Evolutionary conservation across 2,888 invertebrate species (phyloP).

Genomic region (Heliconius sara): DNA sequence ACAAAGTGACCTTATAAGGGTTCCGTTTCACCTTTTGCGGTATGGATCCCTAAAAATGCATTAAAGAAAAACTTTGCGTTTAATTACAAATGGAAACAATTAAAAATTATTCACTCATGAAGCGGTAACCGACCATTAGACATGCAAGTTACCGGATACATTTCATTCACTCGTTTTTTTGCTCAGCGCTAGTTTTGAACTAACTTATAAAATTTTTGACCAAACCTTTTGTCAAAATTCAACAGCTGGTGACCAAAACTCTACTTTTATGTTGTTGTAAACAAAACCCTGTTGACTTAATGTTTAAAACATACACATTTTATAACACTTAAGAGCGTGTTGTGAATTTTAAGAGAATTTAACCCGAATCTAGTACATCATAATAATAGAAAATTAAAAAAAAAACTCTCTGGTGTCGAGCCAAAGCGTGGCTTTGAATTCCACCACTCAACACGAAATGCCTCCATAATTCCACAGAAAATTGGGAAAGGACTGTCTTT

Average conservation of each 20-base stretch:
- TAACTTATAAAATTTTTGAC: constrained; percentile 47
- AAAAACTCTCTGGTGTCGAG: not conserved
- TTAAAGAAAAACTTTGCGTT: no score
- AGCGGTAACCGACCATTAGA: constrained; percentile 23
- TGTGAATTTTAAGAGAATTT: not conserved
- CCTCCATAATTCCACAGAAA: no score
- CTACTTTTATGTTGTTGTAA: constrained; percentile 48
- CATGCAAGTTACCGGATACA: constrained; percentile 34
- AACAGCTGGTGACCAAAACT: constrained; percentile 46
- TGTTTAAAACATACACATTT: constrained; percentile 36
- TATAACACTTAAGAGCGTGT: constrained; percentile 19
- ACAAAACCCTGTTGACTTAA: constrained; percentile 41
- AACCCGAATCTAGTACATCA: not conserved
- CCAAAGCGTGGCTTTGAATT: no score
- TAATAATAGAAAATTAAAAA: not conserved
- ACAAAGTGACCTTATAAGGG: no score
- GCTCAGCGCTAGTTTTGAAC: constrained; percentile 43
- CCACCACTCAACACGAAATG: no score
- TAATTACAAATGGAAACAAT: not conserved
- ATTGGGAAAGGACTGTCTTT: no score
- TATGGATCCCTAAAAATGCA: not conserved
- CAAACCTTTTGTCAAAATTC: constrained; percentile 46
- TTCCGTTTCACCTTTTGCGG: no score
- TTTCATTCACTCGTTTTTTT: constrained; percentile 41
- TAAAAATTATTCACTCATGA: not conserved